These are phyloP conservation scores for Ophion ellenae DNA, from an alignment of 2,888 invertebrate species.

Conservation along the genomic window DNA sequence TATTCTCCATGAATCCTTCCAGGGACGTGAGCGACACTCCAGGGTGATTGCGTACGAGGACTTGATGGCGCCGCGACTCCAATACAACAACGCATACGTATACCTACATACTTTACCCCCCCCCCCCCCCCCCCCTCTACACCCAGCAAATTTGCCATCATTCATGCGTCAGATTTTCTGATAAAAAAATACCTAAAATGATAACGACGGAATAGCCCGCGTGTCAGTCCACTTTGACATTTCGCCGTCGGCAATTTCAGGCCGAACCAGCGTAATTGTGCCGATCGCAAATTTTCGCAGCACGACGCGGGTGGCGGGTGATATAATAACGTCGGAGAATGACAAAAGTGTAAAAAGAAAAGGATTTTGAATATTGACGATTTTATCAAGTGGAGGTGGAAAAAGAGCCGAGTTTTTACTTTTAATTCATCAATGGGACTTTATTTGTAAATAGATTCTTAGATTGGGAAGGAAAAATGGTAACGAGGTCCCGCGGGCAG, in stretches of 20 bases:
- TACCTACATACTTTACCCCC: background rate
- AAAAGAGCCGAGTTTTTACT: background rate
- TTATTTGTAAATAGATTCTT: background rate
- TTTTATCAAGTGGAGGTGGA: background rate
- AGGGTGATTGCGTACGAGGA: conserved; percentile 72
- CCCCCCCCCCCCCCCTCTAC: background rate
- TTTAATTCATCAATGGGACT: background rate
- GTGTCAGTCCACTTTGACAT: conserved; percentile 11
- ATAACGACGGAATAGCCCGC: background rate
- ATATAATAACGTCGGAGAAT: conserved; percentile 5
- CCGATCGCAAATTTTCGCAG: conserved; percentile 14
- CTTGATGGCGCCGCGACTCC: conserved; percentile 72
- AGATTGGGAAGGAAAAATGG: no score
- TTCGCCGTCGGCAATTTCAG: conserved; percentile 31
- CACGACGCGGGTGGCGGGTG: background rate
- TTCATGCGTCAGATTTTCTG: conserved; percentile 12
- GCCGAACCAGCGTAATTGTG: conserved; percentile 30
- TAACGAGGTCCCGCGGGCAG: no score
- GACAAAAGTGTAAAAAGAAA: background rate
- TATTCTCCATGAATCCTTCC: conserved; percentile 52
- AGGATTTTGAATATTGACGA: background rate
- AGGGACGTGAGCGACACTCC: conserved; percentile 54
- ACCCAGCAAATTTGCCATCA: background rate
- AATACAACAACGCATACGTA: conserved; percentile 53
- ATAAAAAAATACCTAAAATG: conserved; percentile 5